phyloP scores from a whole-genome alignment of 2,797 vertebrate genomes.

The Acipenser transmontanus region DNA sequence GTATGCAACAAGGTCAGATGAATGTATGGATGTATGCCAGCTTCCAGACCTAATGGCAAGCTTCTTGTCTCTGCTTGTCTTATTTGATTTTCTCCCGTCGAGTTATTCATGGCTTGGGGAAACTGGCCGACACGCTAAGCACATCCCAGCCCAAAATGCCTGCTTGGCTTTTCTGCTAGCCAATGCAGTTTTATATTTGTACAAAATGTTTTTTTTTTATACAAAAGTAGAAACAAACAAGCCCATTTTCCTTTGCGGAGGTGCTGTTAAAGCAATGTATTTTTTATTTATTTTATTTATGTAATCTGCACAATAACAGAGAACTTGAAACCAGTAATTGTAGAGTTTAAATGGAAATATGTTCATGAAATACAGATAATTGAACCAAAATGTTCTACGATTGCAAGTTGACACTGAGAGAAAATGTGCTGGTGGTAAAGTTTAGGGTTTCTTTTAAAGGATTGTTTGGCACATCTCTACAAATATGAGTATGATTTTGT shows the following conservation, averaged over 20 bases:
- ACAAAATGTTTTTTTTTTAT: neutral
- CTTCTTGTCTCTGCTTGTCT: neutral
- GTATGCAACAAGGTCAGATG: no score
- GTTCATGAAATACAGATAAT: no score
- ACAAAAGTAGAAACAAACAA: neutral
- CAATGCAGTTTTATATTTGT: neutral
- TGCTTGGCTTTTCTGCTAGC: neutral
- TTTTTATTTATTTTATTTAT: no score
- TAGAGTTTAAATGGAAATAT: neutral
- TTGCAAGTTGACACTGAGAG: no score
- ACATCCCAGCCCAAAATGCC: neutral
- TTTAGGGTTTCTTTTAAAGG: no score
- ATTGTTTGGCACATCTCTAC: no score
- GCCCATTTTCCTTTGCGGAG: no score
- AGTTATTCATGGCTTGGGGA: neutral
- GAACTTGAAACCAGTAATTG: conserved; percentile 4
- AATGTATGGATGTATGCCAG: no score
- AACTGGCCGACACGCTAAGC: neutral
- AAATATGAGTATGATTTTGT: no score
- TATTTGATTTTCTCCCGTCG: neutral
- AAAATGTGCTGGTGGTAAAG: no score
- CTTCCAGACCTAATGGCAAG: neutral
- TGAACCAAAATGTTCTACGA: no score
- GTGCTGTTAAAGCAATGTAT: neutral
- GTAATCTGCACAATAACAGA: neutral